Conservation (phyloP, 2,888 invertebrate genomes). For the Yponomeuta plumbellus region DNA sequence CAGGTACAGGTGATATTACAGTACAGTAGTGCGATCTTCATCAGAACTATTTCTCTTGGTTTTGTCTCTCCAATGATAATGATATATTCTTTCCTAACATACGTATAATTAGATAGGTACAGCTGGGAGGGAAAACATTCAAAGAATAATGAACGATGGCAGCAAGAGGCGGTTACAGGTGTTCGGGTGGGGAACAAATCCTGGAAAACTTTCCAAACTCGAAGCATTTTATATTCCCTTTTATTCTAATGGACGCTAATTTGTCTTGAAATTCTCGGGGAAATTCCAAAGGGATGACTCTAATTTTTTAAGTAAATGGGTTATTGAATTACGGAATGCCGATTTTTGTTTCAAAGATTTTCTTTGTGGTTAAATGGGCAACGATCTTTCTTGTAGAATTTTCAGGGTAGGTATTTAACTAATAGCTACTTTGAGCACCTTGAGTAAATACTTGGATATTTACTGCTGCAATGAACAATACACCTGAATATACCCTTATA, state of each 20-base stretch:
- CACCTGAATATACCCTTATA: too few relatives aligned
- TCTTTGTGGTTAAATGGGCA: background rate
- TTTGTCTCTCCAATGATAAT: too few relatives aligned
- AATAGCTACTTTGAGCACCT: too few relatives aligned
- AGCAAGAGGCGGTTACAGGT: slow-evolving; percentile 11
- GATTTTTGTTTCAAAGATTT: background rate
- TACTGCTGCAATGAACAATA: too few relatives aligned
- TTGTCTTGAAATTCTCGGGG: background rate
- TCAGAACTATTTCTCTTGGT: too few relatives aligned
- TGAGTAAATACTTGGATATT: too few relatives aligned
- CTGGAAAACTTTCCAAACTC: slow-evolving; percentile 2
- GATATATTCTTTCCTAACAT: too few relatives aligned
- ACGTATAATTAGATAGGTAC: too few relatives aligned
- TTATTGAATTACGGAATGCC: background rate
- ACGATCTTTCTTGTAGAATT: background rate
- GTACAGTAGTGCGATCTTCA: too few relatives aligned
- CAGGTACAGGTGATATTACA: too few relatives aligned
- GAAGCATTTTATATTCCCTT: slow-evolving; percentile 9
- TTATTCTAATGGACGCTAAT: background rate
- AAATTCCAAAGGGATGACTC: background rate
- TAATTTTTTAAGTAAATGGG: background rate
- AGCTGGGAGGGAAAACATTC: background rate
- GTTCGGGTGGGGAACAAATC: background rate
- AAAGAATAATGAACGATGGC: slow-evolving; percentile 5
- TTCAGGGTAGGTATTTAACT: background rate